These are phyloP conservation scores for Mugil cephalus DNA, from an alignment of 2,113 vertebrate species.

Conservation along the genomic window DNA sequence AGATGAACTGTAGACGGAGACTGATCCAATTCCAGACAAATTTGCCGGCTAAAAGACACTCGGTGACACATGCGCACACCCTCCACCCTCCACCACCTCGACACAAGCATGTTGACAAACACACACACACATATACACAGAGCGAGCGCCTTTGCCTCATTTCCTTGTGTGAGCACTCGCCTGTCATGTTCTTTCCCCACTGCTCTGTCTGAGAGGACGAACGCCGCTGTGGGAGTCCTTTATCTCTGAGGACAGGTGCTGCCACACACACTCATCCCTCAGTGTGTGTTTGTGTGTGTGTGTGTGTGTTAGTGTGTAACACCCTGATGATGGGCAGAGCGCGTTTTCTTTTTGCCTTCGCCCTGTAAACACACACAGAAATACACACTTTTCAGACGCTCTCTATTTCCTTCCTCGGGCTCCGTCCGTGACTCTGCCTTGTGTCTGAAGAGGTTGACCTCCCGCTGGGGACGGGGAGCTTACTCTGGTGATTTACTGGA, in stretches of 20 bases:
- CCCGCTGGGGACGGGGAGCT: constrained; percentile 33
- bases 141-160: constrained; percentile 22
- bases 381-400: constrained; percentile 1
- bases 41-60: constrained; percentile 16
- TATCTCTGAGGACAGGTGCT: constrained; percentile 78
- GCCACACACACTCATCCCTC: constrained; percentile 39
- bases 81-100: background rate
- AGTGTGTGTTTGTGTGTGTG: constrained; percentile 16
- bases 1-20: background rate
- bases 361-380: constrained; percentile 33
- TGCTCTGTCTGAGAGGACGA: constrained; percentile 65
- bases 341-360: constrained; percentile 19
- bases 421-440: constrained; percentile 13
- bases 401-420: constrained; percentile 17
- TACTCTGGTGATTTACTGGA: constrained; percentile 42
- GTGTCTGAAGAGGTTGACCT: constrained; percentile 49
- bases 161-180: constrained; percentile 33
- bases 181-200: constrained; percentile 62
- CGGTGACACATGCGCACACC: background rate
- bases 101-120: constrained; percentile 9
- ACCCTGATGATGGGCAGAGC: constrained; percentile 27
- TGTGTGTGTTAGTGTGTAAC: too few species aligned
- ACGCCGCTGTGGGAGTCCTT: constrained; percentile 63
- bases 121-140: constrained; percentile 2
- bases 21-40: constrained; percentile 1